Evolutionary conservation across 2,797 vertebrate genomes (phyloP), one percentile per base, ranked within the genome.

Genomic region (Steatocranus sp.): DNA sequence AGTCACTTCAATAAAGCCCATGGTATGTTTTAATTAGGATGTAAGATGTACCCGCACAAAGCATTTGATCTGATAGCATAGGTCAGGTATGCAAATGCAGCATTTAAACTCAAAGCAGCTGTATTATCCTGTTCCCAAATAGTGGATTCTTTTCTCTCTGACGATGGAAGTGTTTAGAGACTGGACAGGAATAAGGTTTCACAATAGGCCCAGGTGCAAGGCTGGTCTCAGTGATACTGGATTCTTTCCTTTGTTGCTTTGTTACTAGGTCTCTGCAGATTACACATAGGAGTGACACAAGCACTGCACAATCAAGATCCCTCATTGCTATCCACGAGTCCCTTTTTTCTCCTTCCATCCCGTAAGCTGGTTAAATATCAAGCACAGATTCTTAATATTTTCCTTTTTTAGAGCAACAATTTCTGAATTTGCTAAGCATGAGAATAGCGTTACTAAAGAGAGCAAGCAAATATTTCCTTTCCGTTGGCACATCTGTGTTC

Each of bases 201-300:
- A 87, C 82, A 88, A 75, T 79, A 84, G 87, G 66, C 41, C 78
- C 83, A 89, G 76, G 53, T 89, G 82, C 74, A 83, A 46, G 11
- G 30, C 23, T 81, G 66, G 12, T 81, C 25, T 76, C 76, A 27
- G 6, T 23, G 74, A 54, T n/a, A 34, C 41, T 80, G 41, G 30
- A 30, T 68, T 86, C 11, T 75, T 86, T 63, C 58, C 54, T 50
- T 11, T 7, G 27, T 81, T 49, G n/a, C 78, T 86, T 79, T 78
- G 15, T 75, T 80, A 63, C 25, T n/a, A 30, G 75, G 56, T 73
- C 32, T 53, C 43, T 17, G 11, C 30, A 87, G 43, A 70, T 23
- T 32, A 18, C 14, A 50, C 43, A 54, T 23, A 30, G 27, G 61
- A 78, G 38, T 8, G 58, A 76, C 58, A 18, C n/a, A 61, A 68